Evolutionary conservation across 2,797 vertebrate genomes (phyloP).

Genomic region (Chelmon rostratus): DNA sequence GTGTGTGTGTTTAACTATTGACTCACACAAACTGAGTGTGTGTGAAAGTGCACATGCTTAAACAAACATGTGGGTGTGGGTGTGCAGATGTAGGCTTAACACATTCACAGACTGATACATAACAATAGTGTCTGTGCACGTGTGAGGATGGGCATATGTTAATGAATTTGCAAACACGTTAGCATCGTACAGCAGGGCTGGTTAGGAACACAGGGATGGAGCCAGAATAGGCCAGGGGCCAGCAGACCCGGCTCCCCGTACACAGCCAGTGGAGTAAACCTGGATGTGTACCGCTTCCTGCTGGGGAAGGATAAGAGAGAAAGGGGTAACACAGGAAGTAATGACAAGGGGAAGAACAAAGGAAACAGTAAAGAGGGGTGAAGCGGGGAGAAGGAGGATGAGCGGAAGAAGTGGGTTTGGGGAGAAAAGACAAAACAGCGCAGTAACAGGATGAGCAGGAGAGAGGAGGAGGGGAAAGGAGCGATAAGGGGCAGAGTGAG

Average conservation of each 20-base stretch:
- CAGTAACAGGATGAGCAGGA: slow-evolving; percentile 65
- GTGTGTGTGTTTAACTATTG: slow-evolving; percentile 45
- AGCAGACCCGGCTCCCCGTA: slow-evolving; percentile 56
- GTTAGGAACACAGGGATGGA: slow-evolving; percentile 65
- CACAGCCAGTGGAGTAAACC: slow-evolving; percentile 65
- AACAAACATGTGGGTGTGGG: slow-evolving; percentile 40
- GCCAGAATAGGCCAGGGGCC: slow-evolving; percentile 73
- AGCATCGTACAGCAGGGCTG: slow-evolving; percentile 55
- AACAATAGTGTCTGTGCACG: slow-evolving; percentile 45
- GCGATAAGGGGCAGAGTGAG: slow-evolving; percentile 46
- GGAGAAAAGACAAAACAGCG: slow-evolving; percentile 68
- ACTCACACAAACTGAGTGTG: slow-evolving; percentile 44
- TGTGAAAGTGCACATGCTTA: slow-evolving; percentile 41
- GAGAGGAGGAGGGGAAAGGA: slow-evolving; percentile 36
- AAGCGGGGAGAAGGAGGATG: slow-evolving; percentile 63
- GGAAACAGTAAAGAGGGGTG: slow-evolving; percentile 61
- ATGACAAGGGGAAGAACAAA: slow-evolving; percentile 72
- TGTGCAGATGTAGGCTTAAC: slow-evolving; percentile 50
- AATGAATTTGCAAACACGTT: slow-evolving; percentile 65
- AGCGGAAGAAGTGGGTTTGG: slow-evolving; percentile 67
- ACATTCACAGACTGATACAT: slow-evolving; percentile 46
- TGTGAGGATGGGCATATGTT: slow-evolving; percentile 29
- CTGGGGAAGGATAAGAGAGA: slow-evolving; percentile 70
- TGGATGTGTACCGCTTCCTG: slow-evolving; percentile 74
- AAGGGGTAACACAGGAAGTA: slow-evolving; percentile 66